A percentile compares a stretch with the other conserved stretches of the same genome.
Conservation (phyloP, 37 sponge, comb jelly and placozoan species). For the Cladorhizidae sp. region DNA sequence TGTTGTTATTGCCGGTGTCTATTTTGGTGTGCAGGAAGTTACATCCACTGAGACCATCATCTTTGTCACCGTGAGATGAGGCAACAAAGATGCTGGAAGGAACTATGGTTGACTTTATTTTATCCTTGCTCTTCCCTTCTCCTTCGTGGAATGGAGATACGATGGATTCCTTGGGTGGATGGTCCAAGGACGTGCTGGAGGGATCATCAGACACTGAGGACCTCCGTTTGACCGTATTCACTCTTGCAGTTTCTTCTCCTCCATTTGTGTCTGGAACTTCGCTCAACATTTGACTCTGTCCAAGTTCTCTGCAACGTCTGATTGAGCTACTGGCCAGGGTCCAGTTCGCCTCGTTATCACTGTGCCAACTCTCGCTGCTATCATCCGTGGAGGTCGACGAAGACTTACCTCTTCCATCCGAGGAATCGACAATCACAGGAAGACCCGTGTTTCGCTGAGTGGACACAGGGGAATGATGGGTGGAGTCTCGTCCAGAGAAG, state of each 20-base stretch:
- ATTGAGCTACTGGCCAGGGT: constrained; percentile 17
- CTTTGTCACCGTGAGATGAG: not conserved
- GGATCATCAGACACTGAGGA: not conserved
- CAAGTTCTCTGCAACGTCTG: constrained; percentile 2
- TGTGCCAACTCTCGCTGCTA: constrained; percentile 62
- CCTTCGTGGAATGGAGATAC: not conserved
- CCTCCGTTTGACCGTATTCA: not conserved
- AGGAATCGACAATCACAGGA: no score
- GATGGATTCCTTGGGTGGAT: no score
- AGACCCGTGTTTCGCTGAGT: not conserved
- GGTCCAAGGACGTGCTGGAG: not conserved
- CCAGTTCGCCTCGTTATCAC: constrained; percentile 66
- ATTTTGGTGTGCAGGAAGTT: not conserved
- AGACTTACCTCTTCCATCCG: no score
- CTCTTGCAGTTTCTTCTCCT: not conserved
- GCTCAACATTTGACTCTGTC: constrained; percentile 30
- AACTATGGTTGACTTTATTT: not conserved
- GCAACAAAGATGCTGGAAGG: no score
- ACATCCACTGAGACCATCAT: no score
- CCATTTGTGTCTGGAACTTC: not conserved
- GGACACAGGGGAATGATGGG: not conserved
- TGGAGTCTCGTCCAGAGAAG: not conserved
- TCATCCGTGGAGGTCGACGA: not conserved
- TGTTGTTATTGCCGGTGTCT: not conserved
- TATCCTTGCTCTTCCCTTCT: not conserved